A percentile compares a stretch with the other conserved stretches of the same genome.
Evolutionary conservation across 2,888 invertebrate genomes (phyloP).

Genomic region (Drosophila merina): DNA sequence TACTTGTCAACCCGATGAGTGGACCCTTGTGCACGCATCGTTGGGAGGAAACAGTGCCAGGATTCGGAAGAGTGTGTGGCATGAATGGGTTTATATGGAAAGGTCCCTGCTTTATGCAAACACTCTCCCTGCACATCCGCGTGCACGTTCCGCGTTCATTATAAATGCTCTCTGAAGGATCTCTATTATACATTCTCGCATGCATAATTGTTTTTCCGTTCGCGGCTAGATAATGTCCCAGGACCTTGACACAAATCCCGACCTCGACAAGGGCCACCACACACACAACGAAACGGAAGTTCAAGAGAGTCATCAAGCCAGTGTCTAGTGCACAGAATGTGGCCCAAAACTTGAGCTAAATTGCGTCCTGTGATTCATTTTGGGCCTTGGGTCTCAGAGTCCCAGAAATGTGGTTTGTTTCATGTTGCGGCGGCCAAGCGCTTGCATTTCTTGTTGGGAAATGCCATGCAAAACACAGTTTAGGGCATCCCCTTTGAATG

Average conservation of each 20-base stretch:
- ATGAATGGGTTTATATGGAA: slow-evolving; percentile 27
- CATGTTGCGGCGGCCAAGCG: slow-evolving; percentile 20
- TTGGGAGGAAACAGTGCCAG: slow-evolving; percentile 21
- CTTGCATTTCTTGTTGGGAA: slow-evolving; percentile 7
- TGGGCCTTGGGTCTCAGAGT: slow-evolving; percentile 18
- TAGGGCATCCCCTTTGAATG: slow-evolving; percentile 8
- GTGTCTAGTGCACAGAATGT: slow-evolving; percentile 42
- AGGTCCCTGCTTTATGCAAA: neutral
- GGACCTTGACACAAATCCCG: slow-evolving; percentile 31
- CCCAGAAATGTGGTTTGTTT: slow-evolving; percentile 23
- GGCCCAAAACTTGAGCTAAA: slow-evolving; percentile 36
- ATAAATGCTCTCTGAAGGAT: slow-evolving; percentile 34
- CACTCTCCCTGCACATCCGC: neutral
- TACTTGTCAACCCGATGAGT: slow-evolving; percentile 34
- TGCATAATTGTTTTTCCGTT: slow-evolving; percentile 39
- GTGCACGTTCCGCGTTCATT: neutral
- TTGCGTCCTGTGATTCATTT: slow-evolving; percentile 40
- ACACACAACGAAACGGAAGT: slow-evolving; percentile 5
- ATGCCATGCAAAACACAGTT: slow-evolving; percentile 10
- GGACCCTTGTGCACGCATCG: slow-evolving; percentile 46
- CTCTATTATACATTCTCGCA: slow-evolving; percentile 31
- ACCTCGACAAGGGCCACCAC: neutral
- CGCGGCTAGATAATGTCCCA: slow-evolving; percentile 41
- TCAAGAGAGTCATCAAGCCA: slow-evolving; percentile 43
- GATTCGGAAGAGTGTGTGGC: neutral